Percentiles rank a stretch among this genome's conserved stretches.
These are phyloP conservation scores for Xiphydria camelus DNA, from an alignment of 2,888 invertebrate genomes.

Conservation along the genomic window DNA sequence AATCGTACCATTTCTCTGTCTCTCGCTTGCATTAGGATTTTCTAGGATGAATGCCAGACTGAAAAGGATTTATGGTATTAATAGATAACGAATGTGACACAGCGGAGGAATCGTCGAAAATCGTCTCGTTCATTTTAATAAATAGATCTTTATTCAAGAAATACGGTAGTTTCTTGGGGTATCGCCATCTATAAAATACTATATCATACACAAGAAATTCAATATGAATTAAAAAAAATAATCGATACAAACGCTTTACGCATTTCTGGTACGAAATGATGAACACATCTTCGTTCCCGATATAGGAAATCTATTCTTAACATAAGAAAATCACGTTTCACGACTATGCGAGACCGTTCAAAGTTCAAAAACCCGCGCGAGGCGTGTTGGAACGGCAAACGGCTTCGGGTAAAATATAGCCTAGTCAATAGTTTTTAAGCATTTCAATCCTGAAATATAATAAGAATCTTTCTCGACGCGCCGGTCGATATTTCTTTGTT, in stretches of 20 bases:
- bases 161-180: slow-evolving; percentile 14
- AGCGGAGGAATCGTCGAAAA: slow-evolving; percentile 3
- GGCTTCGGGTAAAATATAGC: no score
- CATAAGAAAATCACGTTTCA: no score
- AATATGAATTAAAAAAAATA: slow-evolving; percentile 25
- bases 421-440: no score
- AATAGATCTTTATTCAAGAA: slow-evolving; percentile 29
- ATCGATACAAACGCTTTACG: slow-evolving; percentile 15
- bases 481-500: slow-evolving; percentile 6
- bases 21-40: slow-evolving; percentile 29
- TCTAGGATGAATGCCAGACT: slow-evolving; percentile 43
- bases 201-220: slow-evolving; percentile 31
- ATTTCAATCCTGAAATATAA: no score
- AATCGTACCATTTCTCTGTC: slow-evolving; percentile 19
- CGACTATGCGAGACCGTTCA: slow-evolving; percentile 4
- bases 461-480: no score
- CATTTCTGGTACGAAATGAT: background rate
- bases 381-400: no score
- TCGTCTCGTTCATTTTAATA: slow-evolving; percentile 24
- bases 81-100: slow-evolving; percentile 31
- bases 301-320: no score
- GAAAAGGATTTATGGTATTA: slow-evolving; percentile 51
- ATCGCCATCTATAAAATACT: slow-evolving; percentile 31
- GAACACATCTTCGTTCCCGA: no score
- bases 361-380: slow-evolving; percentile 13